These are phyloP conservation scores for Agriotes lineatus DNA, from an alignment of 2,888 invertebrate genomes.

Conservation along the genomic window DNA sequence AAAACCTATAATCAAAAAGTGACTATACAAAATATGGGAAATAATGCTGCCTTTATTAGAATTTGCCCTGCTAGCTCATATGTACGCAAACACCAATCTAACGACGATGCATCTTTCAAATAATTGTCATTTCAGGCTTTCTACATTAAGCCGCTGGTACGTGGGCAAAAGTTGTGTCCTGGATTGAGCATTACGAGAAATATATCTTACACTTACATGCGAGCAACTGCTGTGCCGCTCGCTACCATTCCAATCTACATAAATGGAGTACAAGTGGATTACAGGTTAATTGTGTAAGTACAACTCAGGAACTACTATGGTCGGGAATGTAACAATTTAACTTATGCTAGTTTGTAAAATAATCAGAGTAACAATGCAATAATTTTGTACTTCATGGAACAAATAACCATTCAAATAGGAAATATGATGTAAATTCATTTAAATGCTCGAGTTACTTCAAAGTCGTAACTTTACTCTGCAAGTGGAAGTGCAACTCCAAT, in stretches of 20 bases:
- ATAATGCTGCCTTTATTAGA: constrained; percentile 57
- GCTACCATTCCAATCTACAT: constrained; percentile 61
- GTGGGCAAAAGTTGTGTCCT: constrained; percentile 56
- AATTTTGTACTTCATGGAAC: too few relatives aligned
- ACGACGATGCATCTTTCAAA: too few relatives aligned
- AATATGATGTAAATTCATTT: too few relatives aligned
- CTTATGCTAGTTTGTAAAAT: too few relatives aligned
- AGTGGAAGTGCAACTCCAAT: too few relatives aligned
- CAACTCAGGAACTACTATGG: too few relatives aligned
- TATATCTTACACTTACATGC: constrained; percentile 60
- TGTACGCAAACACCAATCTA: too few relatives aligned
- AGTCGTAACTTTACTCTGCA: too few relatives aligned
- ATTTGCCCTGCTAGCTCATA: constrained; percentile 62
- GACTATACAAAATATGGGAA: constrained; percentile 62
- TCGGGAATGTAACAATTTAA: too few relatives aligned
- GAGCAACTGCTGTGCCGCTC: constrained; percentile 55
- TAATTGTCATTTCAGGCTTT: constrained; percentile 59
- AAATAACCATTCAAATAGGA: too few relatives aligned
- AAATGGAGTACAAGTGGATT: constrained; percentile 57
- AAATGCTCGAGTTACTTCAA: too few relatives aligned
- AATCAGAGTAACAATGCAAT: too few relatives aligned
- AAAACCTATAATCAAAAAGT: constrained; percentile 58
- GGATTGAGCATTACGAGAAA: constrained; percentile 61
- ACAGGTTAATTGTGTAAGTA: constrained; percentile 60
- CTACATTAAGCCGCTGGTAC: constrained; percentile 54